A percentile compares a stretch with the other conserved stretches of the same genome.
Conservation (phyloP, 1,140 invertebrate genomes). For the Pseudomyrmex gracilis region DNA sequence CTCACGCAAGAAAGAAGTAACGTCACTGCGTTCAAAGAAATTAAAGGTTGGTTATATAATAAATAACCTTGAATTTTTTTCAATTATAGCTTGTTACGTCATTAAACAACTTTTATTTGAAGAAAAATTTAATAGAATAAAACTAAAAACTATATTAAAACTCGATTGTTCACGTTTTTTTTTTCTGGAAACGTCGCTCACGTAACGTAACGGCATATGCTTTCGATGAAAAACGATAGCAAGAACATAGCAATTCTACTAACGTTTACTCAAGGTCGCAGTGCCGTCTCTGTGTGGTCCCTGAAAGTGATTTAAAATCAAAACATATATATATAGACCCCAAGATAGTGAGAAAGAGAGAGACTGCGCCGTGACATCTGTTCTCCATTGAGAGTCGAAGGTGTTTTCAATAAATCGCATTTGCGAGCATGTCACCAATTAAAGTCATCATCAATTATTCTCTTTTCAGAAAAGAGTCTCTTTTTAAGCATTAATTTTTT, state of each 20-base stretch:
- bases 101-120: too few species aligned
- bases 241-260: conserved; percentile 14
- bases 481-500: not conserved
- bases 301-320: conserved; percentile 27
- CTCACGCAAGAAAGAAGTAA: too few species aligned
- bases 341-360: not conserved
- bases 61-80: too few species aligned
- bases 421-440: not conserved
- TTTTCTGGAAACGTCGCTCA: not conserved
- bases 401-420: not conserved
- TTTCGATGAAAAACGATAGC: conserved; percentile 14
- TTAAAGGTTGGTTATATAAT: too few species aligned
- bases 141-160: not conserved
- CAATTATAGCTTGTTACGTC: too few species aligned
- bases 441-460: not conserved
- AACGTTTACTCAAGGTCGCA: conserved; percentile 41
- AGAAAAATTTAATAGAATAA: not conserved
- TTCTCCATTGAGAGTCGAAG: conserved; percentile 1
- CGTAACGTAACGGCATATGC: not conserved
- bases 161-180: not conserved
- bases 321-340: not conserved
- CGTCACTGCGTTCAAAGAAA: too few species aligned
- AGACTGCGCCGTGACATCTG: not conserved
- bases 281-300: conserved; percentile 39
- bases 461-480: not conserved